A percentile compares a stretch with the other conserved stretches of the same genome.
Evolutionary conservation across 1,140 invertebrate genomes (phyloP).

Genomic region (Aporrectodea caliginosa): DNA sequence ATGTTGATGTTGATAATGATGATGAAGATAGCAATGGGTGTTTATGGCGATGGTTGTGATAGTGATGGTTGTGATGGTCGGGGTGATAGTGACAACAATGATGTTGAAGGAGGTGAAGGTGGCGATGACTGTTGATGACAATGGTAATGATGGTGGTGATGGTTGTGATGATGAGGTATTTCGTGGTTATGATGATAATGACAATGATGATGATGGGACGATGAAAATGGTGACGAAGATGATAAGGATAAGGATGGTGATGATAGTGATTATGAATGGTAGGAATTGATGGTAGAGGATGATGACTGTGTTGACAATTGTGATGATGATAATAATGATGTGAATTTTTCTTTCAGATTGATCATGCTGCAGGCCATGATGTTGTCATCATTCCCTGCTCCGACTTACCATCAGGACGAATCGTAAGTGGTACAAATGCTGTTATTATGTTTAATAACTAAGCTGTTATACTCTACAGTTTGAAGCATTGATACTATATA

Average conservation of each 20-base stretch:
- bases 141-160: not conserved
- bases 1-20: not conserved
- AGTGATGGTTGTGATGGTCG: conserved; percentile 25
- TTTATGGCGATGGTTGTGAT: not conserved
- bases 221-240: too few relatives aligned
- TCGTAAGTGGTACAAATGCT: conserved; percentile 6
- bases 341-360: conserved; percentile 17
- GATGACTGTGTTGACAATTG: not conserved
- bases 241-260: too few relatives aligned
- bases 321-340: not conserved
- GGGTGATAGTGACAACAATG: conserved; percentile 2
- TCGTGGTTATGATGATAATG: not conserved
- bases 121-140: not conserved
- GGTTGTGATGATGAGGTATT: not conserved
- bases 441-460: conserved; percentile 8
- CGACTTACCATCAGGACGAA: not conserved
- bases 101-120: not conserved
- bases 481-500: not conserved
- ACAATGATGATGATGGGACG: too few relatives aligned
- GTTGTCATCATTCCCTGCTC: not conserved
- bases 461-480: conserved; percentile 1
- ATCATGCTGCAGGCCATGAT: conserved; percentile 7
- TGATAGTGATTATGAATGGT: not conserved
- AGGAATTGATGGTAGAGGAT: not conserved
- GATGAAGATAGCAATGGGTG: not conserved